Base-by-base conservation (phyloP, 2,113 vertebrate genomes). In the Platanista minor region DNA sequence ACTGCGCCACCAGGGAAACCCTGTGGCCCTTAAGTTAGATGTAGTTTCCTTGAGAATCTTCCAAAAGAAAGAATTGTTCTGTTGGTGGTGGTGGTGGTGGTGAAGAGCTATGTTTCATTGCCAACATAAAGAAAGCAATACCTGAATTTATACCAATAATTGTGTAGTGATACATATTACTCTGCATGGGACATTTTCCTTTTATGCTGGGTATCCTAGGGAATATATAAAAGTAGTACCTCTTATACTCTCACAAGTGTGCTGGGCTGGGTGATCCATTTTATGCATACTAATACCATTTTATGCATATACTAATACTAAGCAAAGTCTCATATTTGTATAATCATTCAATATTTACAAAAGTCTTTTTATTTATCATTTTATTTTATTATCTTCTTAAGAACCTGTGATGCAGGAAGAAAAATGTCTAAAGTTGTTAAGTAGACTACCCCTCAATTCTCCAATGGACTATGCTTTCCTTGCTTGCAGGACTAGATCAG, bases 51-150 rank as follows among this genome's bases (percentile, higher is more conserved):
- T 83, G 23, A 86, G 29, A n/a, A 12, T 83, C 3, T 75, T 54
- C 33, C 46, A 6, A 86, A 86, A 78, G 5, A 41, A 71, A 87
- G 4, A 92, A 78, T 33, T 21, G 1, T 49, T 91, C 54, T 91
- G 0, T 25, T 78, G 1, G 1, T 27, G 5, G 0, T 27, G 5
- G 0, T 57, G 29, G 8, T 13, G 5, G 41, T 62, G 3, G 14
- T 74, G 15, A 81, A 15, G 5, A 62, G 27, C 0, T 64, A 33
- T n/a, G 10, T 89, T 87, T 88, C 66, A 83, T n/a, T 59, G 88
- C 14, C 20, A 61, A 67, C 9, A 59, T 59, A 83, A 31, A 23
- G 27, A 71, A 89, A 85, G 0, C 3, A 67, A 46, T 41, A 21
- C 1, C 3, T 57, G 12, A 59, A 29, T 74, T 87, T 87, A 49